phyloP scores from a whole-genome alignment of 2,113 vertebrate species.

The Boulengeromyrus knoepffleri region DNA sequence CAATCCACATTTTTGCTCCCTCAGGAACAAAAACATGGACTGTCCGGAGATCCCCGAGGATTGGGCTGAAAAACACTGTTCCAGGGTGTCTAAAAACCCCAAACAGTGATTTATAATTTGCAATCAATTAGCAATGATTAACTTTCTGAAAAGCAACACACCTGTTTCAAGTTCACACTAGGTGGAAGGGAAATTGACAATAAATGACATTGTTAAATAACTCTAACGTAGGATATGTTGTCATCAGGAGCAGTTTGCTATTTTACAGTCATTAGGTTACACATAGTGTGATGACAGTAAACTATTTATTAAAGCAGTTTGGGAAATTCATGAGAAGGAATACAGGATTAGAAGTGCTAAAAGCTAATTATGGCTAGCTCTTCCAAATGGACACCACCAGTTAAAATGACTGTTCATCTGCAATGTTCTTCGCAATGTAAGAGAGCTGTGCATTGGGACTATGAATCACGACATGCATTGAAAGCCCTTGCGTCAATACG shows the following conservation, averaged over 20 bases:
- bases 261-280: neutral
- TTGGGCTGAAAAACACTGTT: neutral
- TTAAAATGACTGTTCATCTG: neutral
- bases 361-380: neutral
- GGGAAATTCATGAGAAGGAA: neutral
- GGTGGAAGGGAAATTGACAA: neutral
- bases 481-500: neutral
- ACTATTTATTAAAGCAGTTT: neutral
- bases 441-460: neutral
- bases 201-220: neutral
- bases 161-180: neutral
- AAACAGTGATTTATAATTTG: neutral
- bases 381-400: neutral
- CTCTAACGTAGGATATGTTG: neutral
- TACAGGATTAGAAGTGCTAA: neutral
- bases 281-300: neutral
- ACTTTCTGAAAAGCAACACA: neutral
- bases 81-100: neutral
- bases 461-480: neutral
- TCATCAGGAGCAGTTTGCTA: neutral
- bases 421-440: neutral
- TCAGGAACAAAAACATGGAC: neutral
- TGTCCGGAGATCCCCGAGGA: neutral
- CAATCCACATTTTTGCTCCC: neutral
- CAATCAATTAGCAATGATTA: neutral